Conservation (phyloP, 1,140 invertebrate genomes). For the Gonatopus flavifemur region DNA sequence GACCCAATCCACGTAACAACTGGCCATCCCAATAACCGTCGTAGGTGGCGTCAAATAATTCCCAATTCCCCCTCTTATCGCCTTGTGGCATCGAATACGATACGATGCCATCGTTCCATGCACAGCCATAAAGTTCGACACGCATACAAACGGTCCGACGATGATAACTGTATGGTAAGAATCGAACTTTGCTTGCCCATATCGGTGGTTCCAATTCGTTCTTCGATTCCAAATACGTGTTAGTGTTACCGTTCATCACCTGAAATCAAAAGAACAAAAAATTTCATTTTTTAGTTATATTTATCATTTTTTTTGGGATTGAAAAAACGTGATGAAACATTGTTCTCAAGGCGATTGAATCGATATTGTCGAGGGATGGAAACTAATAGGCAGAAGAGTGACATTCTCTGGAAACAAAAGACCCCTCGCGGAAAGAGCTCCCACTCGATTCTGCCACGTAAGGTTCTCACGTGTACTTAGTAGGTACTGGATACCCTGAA, state of each 20-base stretch:
- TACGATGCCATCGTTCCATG: conserved; percentile 64
- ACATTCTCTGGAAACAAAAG: too few species aligned
- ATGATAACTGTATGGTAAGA: conserved; percentile 82
- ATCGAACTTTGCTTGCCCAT: conserved; percentile 76
- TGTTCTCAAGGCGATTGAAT: too few species aligned
- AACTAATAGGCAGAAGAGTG: too few species aligned
- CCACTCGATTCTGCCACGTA: too few species aligned
- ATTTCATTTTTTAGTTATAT: too few species aligned
- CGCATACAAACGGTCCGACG: conserved; percentile 84
- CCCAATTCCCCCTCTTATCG: conserved; percentile 76
- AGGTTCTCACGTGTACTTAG: too few species aligned
- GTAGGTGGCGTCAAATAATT: conserved; percentile 89
- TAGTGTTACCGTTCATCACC: conserved; percentile 78
- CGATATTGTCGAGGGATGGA: too few species aligned
- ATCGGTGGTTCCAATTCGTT: conserved; percentile 76
- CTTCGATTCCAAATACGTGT: conserved; percentile 78
- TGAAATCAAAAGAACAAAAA: conserved; percentile 55
- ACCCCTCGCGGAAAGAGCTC: too few species aligned
- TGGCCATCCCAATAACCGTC: conserved; percentile 81
- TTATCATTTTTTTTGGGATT: too few species aligned
- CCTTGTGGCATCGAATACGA: conserved; percentile 67
- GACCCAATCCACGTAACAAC: conserved; percentile 78
- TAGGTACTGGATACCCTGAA: too few species aligned
- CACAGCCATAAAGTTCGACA: conserved; percentile 80
- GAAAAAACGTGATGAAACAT: too few species aligned